phyloP scores from a whole-genome alignment of 2,888 invertebrate species.

The Pollenia amentaria region DNA sequence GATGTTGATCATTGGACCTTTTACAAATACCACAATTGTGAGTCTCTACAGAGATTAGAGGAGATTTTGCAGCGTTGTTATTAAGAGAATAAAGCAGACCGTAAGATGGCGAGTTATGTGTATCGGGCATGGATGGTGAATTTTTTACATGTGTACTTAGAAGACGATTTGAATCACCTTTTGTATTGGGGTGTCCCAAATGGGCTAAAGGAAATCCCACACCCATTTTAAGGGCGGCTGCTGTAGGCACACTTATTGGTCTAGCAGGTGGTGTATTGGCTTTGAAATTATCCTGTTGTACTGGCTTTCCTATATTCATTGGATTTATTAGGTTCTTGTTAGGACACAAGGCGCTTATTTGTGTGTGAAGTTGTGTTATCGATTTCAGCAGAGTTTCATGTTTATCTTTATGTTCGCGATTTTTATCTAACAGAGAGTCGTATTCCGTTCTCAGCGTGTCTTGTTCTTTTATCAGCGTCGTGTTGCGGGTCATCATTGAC shows the following conservation, averaged over 20 bases:
- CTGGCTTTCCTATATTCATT: conserved; percentile 86
- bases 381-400: conserved; percentile 80
- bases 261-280: conserved; percentile 84
- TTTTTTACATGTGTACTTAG: conserved; percentile 83
- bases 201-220: conserved; percentile 92
- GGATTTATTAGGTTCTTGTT: conserved; percentile 87
- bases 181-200: conserved; percentile 86
- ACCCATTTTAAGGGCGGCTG: conserved; percentile 94
- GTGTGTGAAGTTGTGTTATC: conserved; percentile 86
- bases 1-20: conserved; percentile 94
- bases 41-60: conserved; percentile 82
- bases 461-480: conserved; percentile 91
- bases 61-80: conserved; percentile 75
- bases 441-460: conserved; percentile 90
- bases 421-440: conserved; percentile 89
- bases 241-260: conserved; percentile 91
- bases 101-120: conserved; percentile 53
- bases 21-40: conserved; percentile 94
- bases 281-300: conserved; percentile 80
- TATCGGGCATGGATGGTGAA: conserved; percentile 81
- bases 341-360: conserved; percentile 87
- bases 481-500: conserved; percentile 90
- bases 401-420: conserved; percentile 88
- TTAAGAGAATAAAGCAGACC: conserved; percentile 69
- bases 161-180: conserved; percentile 89